These are phyloP conservation scores for Phasianus colchicus DNA, from an alignment of 2,113 vertebrate species.

Conservation along the genomic window DNA sequence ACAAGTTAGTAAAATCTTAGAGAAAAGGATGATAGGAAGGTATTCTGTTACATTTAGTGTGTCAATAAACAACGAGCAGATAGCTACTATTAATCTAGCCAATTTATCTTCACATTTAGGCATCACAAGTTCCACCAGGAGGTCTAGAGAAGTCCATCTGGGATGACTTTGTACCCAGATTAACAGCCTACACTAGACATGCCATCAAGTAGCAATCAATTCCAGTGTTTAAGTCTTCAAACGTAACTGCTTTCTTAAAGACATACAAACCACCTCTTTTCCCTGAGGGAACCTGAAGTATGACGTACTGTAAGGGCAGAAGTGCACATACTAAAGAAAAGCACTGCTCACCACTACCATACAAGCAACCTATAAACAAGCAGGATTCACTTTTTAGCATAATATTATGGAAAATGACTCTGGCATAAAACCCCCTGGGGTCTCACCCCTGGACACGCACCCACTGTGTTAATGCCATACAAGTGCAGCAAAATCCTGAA, in stretches of 20 bases:
- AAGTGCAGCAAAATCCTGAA: not conserved
- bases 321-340: not conserved
- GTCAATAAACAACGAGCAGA: not conserved
- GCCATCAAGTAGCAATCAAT: not conserved
- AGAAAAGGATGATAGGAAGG: not conserved
- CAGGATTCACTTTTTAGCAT: not conserved
- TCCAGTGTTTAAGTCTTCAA: not conserved
- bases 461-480: not conserved
- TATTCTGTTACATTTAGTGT: not conserved
- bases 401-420: not conserved
- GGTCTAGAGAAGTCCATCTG: fast-evolving
- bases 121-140: not conserved
- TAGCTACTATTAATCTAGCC: not conserved
- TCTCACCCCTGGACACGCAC: not conserved
- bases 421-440: not conserved
- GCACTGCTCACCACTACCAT: not conserved
- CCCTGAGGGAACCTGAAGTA: not conserved
- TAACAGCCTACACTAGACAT: fast-evolving
- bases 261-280: not conserved
- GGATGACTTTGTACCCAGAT: not conserved
- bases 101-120: not conserved
- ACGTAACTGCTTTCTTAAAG: not conserved
- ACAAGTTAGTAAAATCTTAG: not conserved
- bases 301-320: not conserved
- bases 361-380: not conserved